These are phyloP conservation scores for Protonibea diacanthus DNA, from an alignment of 2,797 vertebrate species.

Conservation along the genomic window DNA sequence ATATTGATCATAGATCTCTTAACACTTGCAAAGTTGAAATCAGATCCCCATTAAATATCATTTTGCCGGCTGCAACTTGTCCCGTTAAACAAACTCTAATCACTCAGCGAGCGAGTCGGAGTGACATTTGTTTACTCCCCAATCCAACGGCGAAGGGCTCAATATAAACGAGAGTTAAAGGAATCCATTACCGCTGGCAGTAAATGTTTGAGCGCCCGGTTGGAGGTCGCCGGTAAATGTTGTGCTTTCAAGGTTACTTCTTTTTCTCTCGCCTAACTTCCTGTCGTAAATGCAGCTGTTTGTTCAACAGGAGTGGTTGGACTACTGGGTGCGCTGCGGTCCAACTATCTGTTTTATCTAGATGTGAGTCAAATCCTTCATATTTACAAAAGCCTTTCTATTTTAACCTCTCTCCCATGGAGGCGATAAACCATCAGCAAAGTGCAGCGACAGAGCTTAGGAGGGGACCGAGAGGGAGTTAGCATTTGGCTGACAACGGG, in stretches of 20 bases:
- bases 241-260: slow-evolving; percentile 54
- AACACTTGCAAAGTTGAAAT: slow-evolving; percentile 63
- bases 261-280: slow-evolving; percentile 46
- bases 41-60: slow-evolving; percentile 57
- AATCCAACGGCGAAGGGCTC: slow-evolving; percentile 29
- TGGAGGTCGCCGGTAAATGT: slow-evolving; percentile 51
- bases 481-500: slow-evolving; percentile 38
- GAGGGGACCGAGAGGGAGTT: slow-evolving; percentile 16
- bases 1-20: slow-evolving; percentile 54
- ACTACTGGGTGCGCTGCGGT: not conserved
- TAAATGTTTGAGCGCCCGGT: slow-evolving; percentile 44
- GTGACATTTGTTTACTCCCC: slow-evolving; percentile 63
- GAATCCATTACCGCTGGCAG: slow-evolving; percentile 61
- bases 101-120: slow-evolving; percentile 30
- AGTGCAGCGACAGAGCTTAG: slow-evolving; percentile 14
- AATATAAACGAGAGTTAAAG: slow-evolving; percentile 55
- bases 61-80: slow-evolving; percentile 22
- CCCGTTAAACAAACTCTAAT: slow-evolving; percentile 58
- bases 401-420: not conserved
- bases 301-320: slow-evolving; percentile 44
- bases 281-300: slow-evolving; percentile 54
- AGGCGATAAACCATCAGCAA: not conserved
- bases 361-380: slow-evolving; percentile 14
- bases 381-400: slow-evolving; percentile 35
- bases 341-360: slow-evolving; percentile 25